Percentiles rank a stretch among this genome's conserved stretches.
These are phyloP conservation scores for Kryptopterus vitreolus DNA, from an alignment of 2,797 vertebrate species.

Conservation along the genomic window DNA sequence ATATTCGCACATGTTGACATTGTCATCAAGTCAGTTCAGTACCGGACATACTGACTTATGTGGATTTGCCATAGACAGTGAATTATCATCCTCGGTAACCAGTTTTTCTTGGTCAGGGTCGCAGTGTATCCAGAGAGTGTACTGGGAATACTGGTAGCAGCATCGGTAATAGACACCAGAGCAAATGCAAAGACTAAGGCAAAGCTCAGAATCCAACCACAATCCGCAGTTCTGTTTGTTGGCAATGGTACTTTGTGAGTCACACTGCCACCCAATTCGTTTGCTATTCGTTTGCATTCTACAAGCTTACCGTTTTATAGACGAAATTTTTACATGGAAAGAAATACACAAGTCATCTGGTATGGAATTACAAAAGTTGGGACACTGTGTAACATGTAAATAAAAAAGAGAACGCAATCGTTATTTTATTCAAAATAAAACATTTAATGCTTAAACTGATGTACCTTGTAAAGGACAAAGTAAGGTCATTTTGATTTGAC, in stretches of 20 bases:
- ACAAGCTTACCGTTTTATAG: neutral
- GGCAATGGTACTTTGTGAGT: neutral
- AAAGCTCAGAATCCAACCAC: neutral
- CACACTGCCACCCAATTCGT: neutral
- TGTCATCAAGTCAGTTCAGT: neutral
- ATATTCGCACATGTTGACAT: slow-evolving; percentile 53
- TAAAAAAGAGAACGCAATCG: too few relatives aligned
- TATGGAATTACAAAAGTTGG: neutral
- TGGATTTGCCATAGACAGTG: neutral
- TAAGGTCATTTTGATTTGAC: too few relatives aligned
- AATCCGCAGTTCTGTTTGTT: too few relatives aligned
- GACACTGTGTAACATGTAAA: too few relatives aligned
- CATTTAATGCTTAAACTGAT: too few relatives aligned
- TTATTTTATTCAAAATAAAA: too few relatives aligned
- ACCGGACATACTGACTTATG: neutral
- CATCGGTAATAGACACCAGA: neutral
- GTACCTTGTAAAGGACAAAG: too few relatives aligned
- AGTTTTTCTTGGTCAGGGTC: neutral
- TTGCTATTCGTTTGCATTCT: neutral
- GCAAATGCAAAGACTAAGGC: neutral
- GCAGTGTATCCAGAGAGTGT: neutral
- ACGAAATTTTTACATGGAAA: neutral
- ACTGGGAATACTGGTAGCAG: neutral
- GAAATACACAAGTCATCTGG: neutral
- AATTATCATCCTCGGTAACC: neutral